phyloP scores from a whole-genome alignment of 1,140 invertebrate genomes.

The Augochlora pura region DNA sequence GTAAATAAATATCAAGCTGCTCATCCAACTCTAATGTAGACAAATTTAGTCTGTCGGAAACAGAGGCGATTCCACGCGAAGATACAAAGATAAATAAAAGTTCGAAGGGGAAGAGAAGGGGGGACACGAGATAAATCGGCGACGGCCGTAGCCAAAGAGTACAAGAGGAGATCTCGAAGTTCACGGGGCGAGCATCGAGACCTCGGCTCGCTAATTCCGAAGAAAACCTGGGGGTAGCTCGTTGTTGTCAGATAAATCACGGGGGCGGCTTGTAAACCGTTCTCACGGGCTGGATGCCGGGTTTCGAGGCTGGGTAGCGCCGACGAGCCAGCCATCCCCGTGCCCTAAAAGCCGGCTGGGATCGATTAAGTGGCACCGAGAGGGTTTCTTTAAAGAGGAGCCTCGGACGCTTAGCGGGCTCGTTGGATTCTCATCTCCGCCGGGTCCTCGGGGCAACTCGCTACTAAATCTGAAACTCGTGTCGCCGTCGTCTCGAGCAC shows the following conservation, averaged over 20 bases:
- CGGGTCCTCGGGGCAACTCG: constrained; percentile 54
- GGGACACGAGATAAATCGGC: background rate
- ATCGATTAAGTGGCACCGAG: constrained; percentile 63
- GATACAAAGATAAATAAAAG: background rate
- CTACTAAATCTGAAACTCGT: constrained; percentile 58
- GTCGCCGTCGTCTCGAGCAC: constrained; percentile 43
- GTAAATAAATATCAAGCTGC: no score
- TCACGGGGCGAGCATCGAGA: background rate
- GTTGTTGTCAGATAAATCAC: constrained; percentile 40
- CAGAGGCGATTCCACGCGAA: background rate
- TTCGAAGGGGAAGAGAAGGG: background rate
- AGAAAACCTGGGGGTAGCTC: background rate
- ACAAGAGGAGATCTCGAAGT: background rate
- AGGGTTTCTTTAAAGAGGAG: constrained; percentile 63
- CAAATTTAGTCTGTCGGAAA: no score
- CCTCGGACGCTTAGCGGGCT: constrained; percentile 57
- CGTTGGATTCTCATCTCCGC: constrained; percentile 55
- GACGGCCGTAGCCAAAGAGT: background rate
- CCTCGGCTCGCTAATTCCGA: constrained; percentile 12
- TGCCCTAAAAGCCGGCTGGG: constrained; percentile 47
- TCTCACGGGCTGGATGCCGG: constrained; percentile 6
- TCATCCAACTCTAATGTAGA: no score
- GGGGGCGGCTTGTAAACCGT: constrained; percentile 26
- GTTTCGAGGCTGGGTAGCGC: background rate
- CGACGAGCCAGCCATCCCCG: constrained; percentile 18